Evolutionary conservation across 2,113 vertebrate species (phyloP).

Genomic region (Holacanthus passer): DNA sequence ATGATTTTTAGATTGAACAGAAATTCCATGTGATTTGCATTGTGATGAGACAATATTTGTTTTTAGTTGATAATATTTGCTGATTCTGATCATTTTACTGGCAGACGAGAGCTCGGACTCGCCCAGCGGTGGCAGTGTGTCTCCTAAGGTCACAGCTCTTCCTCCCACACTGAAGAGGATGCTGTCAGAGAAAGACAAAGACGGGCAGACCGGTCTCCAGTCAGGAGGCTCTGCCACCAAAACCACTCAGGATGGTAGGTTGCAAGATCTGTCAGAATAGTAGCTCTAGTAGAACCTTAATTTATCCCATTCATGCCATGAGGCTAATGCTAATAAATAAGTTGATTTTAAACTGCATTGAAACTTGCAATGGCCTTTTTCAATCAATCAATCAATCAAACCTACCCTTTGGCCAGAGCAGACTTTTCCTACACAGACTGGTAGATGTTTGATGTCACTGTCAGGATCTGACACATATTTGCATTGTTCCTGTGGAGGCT

Average conservation of each 20-base stretch:
- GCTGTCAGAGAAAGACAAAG: constrained; percentile 90
- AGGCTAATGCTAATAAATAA: neutral
- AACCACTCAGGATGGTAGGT: constrained; percentile 91
- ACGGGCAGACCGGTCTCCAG: constrained; percentile 78
- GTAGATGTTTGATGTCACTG: constrained; percentile 26
- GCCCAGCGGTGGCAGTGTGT: constrained; percentile 83
- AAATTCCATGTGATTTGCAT: neutral
- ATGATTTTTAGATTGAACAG: neutral
- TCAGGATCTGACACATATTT: neutral
- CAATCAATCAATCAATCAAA: too few species aligned
- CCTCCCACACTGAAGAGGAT: constrained; percentile 87
- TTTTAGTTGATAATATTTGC: neutral
- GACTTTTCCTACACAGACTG: neutral
- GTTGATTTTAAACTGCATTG: neutral
- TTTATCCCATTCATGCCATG: neutral
- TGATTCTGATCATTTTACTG: neutral
- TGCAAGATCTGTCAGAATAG: neutral
- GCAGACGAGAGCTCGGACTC: constrained; percentile 91
- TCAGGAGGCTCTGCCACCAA: constrained; percentile 80
- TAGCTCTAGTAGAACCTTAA: too few species aligned
- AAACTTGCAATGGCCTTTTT: too few species aligned
- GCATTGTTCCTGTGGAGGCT: neutral
- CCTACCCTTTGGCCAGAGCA: neutral
- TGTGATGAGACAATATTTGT: neutral
- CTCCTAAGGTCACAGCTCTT: constrained; percentile 85